A percentile compares a stretch with the other conserved stretches of the same genome.
Conservation (phyloP, 2,888 invertebrate genomes). For the Gibbula magus region DNA sequence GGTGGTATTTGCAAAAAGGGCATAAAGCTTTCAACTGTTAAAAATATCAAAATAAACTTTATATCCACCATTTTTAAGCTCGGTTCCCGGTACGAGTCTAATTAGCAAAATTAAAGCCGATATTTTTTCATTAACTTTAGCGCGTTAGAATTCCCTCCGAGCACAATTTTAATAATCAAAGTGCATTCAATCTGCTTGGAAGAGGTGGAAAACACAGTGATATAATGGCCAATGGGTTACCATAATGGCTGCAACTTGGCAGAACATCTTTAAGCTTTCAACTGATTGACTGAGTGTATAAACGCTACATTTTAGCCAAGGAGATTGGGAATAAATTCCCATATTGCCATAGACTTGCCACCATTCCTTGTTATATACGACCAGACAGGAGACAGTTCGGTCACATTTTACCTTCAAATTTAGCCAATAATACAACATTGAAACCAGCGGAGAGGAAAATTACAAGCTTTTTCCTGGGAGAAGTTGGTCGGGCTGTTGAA, state of each 20-base stretch:
- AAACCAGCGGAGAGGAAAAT: background rate
- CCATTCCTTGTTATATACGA: background rate
- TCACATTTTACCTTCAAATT: background rate
- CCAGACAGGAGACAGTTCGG: background rate
- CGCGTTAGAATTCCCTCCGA: constrained; percentile 15
- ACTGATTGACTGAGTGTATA: constrained; percentile 15
- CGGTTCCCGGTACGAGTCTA: background rate
- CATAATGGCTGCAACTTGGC: constrained; percentile 11
- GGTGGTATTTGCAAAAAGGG: background rate
- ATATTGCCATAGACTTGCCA: background rate
- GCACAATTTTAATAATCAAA: constrained; percentile 23
- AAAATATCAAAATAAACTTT: constrained; percentile 6
- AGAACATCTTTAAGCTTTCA: constrained; percentile 25
- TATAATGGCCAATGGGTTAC: constrained; percentile 13
- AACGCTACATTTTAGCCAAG: constrained; percentile 15
- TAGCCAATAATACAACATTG: background rate
- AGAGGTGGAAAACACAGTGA: constrained; percentile 18
- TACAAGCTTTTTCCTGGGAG: background rate
- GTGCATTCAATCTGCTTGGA: constrained; percentile 18
- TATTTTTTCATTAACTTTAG: constrained; percentile 23
- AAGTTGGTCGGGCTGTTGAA: background rate
- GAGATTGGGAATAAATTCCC: constrained; percentile 8
- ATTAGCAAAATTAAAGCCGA: constrained; percentile 22
- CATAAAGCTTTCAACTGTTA: background rate
- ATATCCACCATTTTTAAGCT: background rate